Conservation (phyloP, 92 coral and sea anemone genomes). For the Epizoanthus illoricatus region DNA sequence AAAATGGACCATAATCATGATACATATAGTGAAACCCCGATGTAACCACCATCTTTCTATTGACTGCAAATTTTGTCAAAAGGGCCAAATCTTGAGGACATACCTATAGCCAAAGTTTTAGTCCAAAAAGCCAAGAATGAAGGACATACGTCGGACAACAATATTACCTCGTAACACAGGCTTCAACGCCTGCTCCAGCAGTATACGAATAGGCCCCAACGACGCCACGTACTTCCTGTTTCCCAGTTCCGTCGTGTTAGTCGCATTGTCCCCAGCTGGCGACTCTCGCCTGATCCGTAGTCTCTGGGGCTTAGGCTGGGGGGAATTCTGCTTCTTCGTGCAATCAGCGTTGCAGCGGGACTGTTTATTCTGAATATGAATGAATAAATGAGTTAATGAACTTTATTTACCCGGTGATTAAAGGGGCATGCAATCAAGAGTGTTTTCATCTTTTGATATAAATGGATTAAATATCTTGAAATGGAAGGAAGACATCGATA, state of each 20-base stretch:
- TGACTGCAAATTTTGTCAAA: too few species aligned
- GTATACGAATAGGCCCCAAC: constrained; percentile 28
- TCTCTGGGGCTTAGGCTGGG: constrained; percentile 8
- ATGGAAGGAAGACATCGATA: too few species aligned
- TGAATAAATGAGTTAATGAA: not conserved
- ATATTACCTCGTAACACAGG: constrained; percentile 16
- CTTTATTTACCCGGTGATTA: not conserved
- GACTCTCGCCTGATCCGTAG: not conserved
- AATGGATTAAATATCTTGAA: too few species aligned
- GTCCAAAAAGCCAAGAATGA: too few species aligned
- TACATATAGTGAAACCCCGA: too few species aligned
- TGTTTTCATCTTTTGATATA: not conserved
- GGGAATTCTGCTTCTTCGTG: not conserved
- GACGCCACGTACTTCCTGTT: constrained; percentile 23
- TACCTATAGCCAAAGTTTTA: too few species aligned
- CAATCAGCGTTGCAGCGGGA: constrained; percentile 31
- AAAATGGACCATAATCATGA: too few species aligned
- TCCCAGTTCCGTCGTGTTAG: constrained; percentile 2
- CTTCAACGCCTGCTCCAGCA: not conserved
- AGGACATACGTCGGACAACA: not conserved
- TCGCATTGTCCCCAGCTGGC: not conserved
- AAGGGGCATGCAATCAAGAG: not conserved
- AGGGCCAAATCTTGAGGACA: too few species aligned
- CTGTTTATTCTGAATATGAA: constrained; percentile 15
- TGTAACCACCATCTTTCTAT: too few species aligned